Percentiles rank a stretch among this genome's conserved stretches.
phyloP scores from a whole-genome alignment of 2,888 invertebrate genomes.

The Yponomeuta plumbellus region DNA sequence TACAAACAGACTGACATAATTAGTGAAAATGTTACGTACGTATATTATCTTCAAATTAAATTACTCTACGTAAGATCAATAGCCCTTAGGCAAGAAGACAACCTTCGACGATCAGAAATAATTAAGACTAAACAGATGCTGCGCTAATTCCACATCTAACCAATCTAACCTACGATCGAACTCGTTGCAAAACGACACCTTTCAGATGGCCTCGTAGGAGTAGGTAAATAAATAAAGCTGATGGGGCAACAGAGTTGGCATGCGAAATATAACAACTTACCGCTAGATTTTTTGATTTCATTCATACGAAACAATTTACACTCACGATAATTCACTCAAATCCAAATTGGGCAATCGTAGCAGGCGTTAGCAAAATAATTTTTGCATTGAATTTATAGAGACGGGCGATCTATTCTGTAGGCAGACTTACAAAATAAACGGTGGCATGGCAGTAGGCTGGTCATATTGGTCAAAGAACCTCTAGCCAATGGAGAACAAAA shows the following conservation, averaged over 20 bases:
- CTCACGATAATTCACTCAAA: background rate
- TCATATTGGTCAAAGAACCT: no score
- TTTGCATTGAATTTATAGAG: no score
- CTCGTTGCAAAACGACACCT: background rate
- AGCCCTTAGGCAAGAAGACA: background rate
- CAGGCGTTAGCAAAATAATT: background rate
- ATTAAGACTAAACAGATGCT: background rate
- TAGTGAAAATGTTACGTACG: no score
- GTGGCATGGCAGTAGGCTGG: no score
- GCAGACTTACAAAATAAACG: no score
- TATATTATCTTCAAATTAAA: no score
- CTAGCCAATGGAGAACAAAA: no score
- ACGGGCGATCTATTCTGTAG: no score
- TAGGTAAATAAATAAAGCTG: background rate
- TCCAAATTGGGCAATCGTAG: background rate
- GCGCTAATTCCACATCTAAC: background rate
- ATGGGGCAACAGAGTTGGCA: background rate
- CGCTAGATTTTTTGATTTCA: background rate
- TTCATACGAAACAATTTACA: background rate
- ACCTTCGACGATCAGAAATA: background rate
- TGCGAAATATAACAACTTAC: background rate
- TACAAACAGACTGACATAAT: no score
- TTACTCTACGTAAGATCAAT: no score
- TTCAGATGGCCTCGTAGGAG: background rate
- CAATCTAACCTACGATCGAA: background rate